Evolutionary conservation across 2,888 invertebrate species (phyloP).

Genomic region (Strigamia maritima): DNA sequence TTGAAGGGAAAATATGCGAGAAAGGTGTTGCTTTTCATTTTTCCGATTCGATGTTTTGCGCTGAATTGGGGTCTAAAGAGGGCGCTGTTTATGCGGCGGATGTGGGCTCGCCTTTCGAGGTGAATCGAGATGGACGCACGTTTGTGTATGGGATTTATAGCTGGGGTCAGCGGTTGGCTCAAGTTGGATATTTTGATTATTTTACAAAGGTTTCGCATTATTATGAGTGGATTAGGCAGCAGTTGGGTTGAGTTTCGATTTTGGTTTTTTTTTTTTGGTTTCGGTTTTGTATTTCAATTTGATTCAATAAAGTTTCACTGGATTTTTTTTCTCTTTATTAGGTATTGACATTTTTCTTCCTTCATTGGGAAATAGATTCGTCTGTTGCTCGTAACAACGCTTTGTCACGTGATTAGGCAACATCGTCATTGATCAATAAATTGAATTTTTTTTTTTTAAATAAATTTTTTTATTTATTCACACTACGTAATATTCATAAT

Average conservation of each 20-base stretch:
- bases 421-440: not conserved
- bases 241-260: not conserved
- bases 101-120: conserved; percentile 9
- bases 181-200: not conserved
- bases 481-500: no score
- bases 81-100: not conserved
- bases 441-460: no score
- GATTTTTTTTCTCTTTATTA: no score
- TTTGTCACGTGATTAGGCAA: not conserved
- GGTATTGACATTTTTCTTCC: not conserved
- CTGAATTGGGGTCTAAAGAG: not conserved
- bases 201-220: conserved; percentile 17
- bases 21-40: not conserved
- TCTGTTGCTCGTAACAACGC: not conserved
- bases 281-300: not conserved
- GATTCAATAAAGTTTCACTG: not conserved
- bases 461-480: no score
- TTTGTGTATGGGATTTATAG: conserved; percentile 21
- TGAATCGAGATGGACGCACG: not conserved
- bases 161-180: conserved; percentile 33
- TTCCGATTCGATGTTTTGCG: not conserved
- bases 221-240: conserved; percentile 6
- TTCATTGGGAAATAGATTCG: not conserved
- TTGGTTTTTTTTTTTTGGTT: not conserved
- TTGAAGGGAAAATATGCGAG: not conserved